Evolutionary conservation across 2,113 vertebrate genomes (phyloP).

Genomic region (Gobiocypris rarus): DNA sequence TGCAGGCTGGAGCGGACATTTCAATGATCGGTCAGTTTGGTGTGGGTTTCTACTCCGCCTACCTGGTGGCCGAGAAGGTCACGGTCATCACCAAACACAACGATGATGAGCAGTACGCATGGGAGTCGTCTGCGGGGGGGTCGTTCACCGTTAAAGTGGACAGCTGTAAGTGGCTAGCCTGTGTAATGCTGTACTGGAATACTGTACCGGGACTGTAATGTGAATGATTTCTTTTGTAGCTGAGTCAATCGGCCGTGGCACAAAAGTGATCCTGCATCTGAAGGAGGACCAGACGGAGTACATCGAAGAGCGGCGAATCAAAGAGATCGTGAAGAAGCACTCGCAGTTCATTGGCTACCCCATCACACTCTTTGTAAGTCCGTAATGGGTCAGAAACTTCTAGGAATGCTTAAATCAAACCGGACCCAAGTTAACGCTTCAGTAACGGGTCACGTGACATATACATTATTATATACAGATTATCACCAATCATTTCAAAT

Average conservation of each 20-base stretch:
- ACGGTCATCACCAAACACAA: constrained; percentile 81
- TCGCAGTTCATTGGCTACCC: constrained; percentile 85
- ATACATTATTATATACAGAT: too few relatives aligned
- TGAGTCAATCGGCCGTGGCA: constrained; percentile 76
- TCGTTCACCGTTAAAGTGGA: constrained; percentile 80
- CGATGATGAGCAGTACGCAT: constrained; percentile 81
- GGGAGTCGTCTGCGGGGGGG: constrained; percentile 82
- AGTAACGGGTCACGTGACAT: too few relatives aligned
- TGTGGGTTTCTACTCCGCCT: constrained; percentile 83
- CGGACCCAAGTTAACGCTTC: too few relatives aligned
- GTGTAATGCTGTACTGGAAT: too few relatives aligned
- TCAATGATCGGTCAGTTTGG: constrained; percentile 85
- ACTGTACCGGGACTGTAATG: not conserved
- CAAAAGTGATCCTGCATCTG: constrained; percentile 77
- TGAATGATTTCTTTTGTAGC: constrained; percentile 51
- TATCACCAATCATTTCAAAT: too few relatives aligned
- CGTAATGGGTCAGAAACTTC: not conserved
- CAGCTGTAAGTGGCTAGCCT: constrained; percentile 62
- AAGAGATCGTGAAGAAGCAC: constrained; percentile 84
- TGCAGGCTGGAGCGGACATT: constrained; percentile 82
- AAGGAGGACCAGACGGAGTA: constrained; percentile 83
- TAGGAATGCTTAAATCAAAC: not conserved
- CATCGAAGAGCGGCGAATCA: constrained; percentile 76
- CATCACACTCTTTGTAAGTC: constrained; percentile 81
- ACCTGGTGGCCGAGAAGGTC: constrained; percentile 80